phyloP scores from a whole-genome alignment of 2,888 invertebrate genomes.

The Gari tellinella region DNA sequence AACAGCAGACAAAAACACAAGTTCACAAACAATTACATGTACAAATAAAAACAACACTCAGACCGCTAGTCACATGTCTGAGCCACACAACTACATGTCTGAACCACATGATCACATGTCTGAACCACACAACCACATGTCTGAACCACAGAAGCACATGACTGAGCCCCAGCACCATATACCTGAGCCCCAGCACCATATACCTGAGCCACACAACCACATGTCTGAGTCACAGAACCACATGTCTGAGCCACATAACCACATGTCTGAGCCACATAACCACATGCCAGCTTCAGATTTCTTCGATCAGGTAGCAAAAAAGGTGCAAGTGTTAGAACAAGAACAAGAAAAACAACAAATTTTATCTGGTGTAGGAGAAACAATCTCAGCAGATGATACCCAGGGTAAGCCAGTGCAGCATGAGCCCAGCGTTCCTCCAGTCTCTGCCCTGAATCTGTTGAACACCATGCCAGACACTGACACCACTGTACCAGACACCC shows the following conservation, averaged over 20 bases:
- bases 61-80: conserved; percentile 1
- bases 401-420: conserved; percentile 8
- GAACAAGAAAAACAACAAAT: background rate
- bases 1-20: background rate
- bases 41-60: background rate
- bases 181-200: too few relatives aligned
- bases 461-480: conserved; percentile 35
- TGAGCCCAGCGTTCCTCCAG: conserved; percentile 19
- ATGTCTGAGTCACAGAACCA: too few relatives aligned
- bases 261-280: background rate
- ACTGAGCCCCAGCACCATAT: too few relatives aligned
- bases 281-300: conserved; percentile 34
- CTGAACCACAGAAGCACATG: too few relatives aligned
- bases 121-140: too few relatives aligned
- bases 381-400: background rate
- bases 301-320: conserved; percentile 53
- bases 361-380: background rate
- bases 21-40: background rate
- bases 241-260: background rate
- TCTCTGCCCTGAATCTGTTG: conserved; percentile 45
- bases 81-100: too few relatives aligned
- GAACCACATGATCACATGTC: too few relatives aligned
- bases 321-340: conserved; percentile 19
- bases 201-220: too few relatives aligned
- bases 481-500: background rate